A percentile compares a stretch with the other conserved stretches of the same genome.
These are phyloP conservation scores for Ditula angustiorana DNA, from an alignment of 2,888 invertebrate species.

Conservation along the genomic window DNA sequence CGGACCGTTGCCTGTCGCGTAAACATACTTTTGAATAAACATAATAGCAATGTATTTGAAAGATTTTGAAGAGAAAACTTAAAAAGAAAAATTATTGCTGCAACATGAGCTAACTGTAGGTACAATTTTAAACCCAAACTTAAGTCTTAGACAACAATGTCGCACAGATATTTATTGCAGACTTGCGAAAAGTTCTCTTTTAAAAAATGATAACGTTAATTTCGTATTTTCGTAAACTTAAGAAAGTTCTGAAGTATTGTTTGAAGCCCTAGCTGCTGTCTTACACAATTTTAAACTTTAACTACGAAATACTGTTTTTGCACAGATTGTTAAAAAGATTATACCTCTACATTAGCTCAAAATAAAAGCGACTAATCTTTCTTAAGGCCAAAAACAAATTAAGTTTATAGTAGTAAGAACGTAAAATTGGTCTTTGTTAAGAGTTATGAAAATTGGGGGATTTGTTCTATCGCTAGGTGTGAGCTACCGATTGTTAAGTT, in stretches of 20 bases:
- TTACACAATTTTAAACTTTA: neutral
- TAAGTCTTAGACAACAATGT: neutral
- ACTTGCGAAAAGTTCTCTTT: neutral
- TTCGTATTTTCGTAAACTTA: neutral
- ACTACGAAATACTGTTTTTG: neutral
- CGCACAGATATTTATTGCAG: neutral
- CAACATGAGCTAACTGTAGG: neutral
- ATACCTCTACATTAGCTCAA: no score
- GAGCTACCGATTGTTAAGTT: conserved; percentile 56
- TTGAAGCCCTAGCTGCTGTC: neutral
- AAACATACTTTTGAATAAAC: no score
- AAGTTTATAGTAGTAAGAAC: no score
- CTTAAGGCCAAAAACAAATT: no score
- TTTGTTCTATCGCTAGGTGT: conserved; percentile 17
- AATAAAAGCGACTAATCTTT: no score
- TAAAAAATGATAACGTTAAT: neutral
- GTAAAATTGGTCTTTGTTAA: no score
- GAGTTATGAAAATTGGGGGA: conserved; percentile 63
- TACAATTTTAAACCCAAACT: conserved; percentile 51
- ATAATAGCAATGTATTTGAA: no score
- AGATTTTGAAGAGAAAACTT: no score
- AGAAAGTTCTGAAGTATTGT: neutral
- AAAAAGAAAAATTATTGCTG: no score
- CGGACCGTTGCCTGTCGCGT: no score
- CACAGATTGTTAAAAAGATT: neutral